Evolutionary conservation across 2,888 invertebrate species (phyloP).

Genomic region (Oscheius sp.): DNA sequence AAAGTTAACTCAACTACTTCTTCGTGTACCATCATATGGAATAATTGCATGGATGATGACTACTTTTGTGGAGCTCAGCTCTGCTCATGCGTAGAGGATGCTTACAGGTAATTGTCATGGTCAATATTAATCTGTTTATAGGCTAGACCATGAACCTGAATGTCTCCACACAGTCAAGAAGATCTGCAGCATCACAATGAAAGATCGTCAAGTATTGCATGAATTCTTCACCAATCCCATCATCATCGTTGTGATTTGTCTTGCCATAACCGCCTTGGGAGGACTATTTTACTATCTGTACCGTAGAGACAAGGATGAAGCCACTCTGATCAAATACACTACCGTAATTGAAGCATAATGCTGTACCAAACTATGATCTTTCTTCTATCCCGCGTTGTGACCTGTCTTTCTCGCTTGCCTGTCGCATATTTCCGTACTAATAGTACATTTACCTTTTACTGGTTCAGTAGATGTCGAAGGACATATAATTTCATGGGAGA

Average conservation of each 20-base stretch:
- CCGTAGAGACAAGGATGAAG: conserved; percentile 3
- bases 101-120: background rate
- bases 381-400: conserved; percentile 8
- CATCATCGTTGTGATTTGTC: background rate
- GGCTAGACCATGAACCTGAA: background rate
- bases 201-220: too few relatives aligned
- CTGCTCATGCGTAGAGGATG: conserved; percentile 11
- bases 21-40: conserved; percentile 41
- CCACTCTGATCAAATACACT: conserved; percentile 11
- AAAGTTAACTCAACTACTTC: conserved; percentile 41
- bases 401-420: conserved; percentile 17
- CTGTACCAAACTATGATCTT: background rate
- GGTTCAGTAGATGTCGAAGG: conserved; percentile 6
- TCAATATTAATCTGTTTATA: background rate
- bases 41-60: conserved; percentile 33
- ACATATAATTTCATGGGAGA: conserved; percentile 1
- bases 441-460: conserved; percentile 3
- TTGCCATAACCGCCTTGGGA: background rate
- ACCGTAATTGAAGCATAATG: background rate
- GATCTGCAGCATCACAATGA: background rate
- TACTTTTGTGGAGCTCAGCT: conserved; percentile 6
- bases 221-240: background rate
- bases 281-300: background rate
- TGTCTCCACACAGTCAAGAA: background rate
- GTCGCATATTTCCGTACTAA: conserved; percentile 7